These are phyloP conservation scores for Hemicentrotus pulcherrimus DNA, from an alignment of 35 echinoderm and acorn worm genomes.

Conservation along the genomic window DNA sequence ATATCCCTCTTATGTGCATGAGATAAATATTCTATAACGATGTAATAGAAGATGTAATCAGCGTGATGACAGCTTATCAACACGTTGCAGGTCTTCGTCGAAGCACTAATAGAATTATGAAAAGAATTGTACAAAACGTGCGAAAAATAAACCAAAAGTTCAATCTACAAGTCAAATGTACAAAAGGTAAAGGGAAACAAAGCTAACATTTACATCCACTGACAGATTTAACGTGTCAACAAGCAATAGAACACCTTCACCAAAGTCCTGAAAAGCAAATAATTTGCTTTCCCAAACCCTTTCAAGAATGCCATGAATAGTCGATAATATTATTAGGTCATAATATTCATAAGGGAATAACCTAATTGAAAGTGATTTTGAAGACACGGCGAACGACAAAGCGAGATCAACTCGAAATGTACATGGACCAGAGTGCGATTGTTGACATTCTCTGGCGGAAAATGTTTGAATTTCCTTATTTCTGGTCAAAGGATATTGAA, in stretches of 20 bases:
- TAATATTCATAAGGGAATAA: constrained; percentile 30
- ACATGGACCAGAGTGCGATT: background rate
- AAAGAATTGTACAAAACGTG: background rate
- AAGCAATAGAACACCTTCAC: background rate
- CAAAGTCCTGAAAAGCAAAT: background rate
- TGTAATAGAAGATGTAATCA: background rate
- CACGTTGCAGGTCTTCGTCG: background rate
- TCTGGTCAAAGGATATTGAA: background rate
- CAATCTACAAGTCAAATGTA: background rate
- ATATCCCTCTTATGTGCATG: too few species aligned
- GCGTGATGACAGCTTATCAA: background rate
- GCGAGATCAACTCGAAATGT: background rate
- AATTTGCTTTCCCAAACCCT: background rate
- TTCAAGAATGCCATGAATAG: background rate
- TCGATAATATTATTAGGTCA: constrained; percentile 33
- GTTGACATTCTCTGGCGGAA: background rate
- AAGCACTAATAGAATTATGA: background rate
- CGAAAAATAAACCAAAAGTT: background rate
- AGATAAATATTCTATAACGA: too few species aligned
- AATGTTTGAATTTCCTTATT: constrained; percentile 13
- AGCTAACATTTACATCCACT: background rate
- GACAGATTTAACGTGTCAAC: background rate
- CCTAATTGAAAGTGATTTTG: background rate
- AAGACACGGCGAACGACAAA: background rate
- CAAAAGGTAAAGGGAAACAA: background rate